These are phyloP conservation scores for Drosophila putrida DNA, from an alignment of 2,888 invertebrate species.

Conservation along the genomic window DNA sequence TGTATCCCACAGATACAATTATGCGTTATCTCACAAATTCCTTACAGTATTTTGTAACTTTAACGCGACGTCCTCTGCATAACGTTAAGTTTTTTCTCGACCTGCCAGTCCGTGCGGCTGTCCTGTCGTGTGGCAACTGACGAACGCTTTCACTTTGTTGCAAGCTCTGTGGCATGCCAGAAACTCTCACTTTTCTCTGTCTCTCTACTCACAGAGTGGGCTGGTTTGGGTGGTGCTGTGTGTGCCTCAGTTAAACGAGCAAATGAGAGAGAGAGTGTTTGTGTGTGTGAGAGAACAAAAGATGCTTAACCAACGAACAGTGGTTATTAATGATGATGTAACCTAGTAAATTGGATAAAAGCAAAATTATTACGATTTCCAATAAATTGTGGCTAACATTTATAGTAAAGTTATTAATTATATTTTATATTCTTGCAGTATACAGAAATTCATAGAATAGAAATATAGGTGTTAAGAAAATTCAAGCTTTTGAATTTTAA, in stretches of 20 bases:
- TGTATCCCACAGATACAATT: constrained; percentile 47
- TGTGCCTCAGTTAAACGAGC: not conserved
- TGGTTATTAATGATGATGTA: constrained; percentile 29
- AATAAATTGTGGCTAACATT: not conserved
- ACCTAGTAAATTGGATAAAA: not conserved
- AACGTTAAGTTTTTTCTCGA: constrained; percentile 4
- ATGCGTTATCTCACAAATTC: constrained; percentile 24
- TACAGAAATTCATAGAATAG: too few relatives aligned
- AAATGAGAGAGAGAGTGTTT: constrained; percentile 2
- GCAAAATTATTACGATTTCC: not conserved
- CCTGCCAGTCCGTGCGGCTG: constrained; percentile 58
- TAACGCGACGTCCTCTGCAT: constrained; percentile 31
- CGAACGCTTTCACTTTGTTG: constrained; percentile 41
- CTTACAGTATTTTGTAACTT: constrained; percentile 17
- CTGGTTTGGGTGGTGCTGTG: constrained; percentile 41
- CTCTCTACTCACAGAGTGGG: constrained; percentile 41
- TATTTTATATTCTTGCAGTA: not conserved
- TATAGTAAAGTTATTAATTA: not conserved
- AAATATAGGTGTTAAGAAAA: too few relatives aligned
- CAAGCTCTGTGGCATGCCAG: constrained; percentile 35
- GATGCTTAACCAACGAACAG: constrained; percentile 33
- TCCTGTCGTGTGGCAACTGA: constrained; percentile 78
- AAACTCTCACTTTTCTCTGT: constrained; percentile 42
- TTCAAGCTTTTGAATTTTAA: not conserved
- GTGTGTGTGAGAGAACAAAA: constrained; percentile 31